Conservation (phyloP, 2,888 invertebrate species). For the Ectemnius lituratus region DNA sequence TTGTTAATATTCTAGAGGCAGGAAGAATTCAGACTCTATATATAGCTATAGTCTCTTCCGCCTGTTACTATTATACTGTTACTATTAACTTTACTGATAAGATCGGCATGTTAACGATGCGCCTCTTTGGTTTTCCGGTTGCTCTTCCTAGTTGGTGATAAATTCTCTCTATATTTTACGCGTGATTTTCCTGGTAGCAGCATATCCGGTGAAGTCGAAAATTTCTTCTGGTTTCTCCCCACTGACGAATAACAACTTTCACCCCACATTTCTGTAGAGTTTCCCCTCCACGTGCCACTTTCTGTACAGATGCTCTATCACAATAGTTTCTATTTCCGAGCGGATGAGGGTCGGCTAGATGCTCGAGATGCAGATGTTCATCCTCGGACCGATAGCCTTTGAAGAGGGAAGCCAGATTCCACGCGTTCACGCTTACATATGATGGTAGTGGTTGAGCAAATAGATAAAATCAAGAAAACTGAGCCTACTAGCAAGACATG, state of each 20-base stretch:
- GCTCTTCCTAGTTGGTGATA: conserved; percentile 16
- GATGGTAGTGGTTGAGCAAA: conserved; percentile 34
- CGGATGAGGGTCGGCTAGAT: conserved; percentile 51
- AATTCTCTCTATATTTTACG: background rate
- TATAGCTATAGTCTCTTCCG: conserved; percentile 32
- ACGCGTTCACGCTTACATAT: conserved; percentile 4
- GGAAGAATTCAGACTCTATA: too few relatives aligned
- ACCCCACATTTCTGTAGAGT: conserved; percentile 46
- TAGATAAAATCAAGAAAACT: conserved; percentile 28
- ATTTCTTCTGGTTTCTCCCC: too few relatives aligned
- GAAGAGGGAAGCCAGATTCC: conserved; percentile 14
- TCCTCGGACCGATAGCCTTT: conserved; percentile 44
- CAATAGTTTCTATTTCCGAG: conserved; percentile 62
- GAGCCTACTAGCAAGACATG: background rate
- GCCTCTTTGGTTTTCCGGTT: conserved; percentile 8
- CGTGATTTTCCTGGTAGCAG: too few relatives aligned
- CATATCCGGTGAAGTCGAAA: too few relatives aligned
- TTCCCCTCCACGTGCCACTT: conserved; percentile 41
- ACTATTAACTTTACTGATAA: conserved; percentile 35
- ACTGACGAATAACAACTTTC: background rate
- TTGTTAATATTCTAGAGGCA: too few relatives aligned
- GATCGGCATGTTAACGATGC: conserved; percentile 29
- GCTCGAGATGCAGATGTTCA: conserved; percentile 59
- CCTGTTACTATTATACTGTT: conserved; percentile 19
- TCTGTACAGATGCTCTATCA: conserved; percentile 60